phyloP scores from a whole-genome alignment of 92 coral and sea anemone species.

The Porites lobata region DNA sequence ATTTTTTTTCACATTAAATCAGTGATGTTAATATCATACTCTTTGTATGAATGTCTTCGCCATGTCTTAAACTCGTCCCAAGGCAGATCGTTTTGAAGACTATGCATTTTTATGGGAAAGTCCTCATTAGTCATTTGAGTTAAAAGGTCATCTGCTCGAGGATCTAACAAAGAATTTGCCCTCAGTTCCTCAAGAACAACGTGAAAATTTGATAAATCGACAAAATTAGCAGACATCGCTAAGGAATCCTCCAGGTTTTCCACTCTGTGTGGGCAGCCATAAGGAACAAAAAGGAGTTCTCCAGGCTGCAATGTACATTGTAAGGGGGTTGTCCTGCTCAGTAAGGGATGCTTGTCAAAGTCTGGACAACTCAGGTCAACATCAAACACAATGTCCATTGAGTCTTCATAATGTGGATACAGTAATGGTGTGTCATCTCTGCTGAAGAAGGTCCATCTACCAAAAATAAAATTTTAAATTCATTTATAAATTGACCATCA shows the following conservation, averaged over 20 bases:
- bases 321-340: slow-evolving; percentile 54
- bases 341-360: slow-evolving; percentile 70
- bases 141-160: slow-evolving; percentile 49
- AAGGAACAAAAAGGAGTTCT: slow-evolving; percentile 74
- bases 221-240: slow-evolving; percentile 66
- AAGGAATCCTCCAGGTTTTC: slow-evolving; percentile 83
- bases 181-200: slow-evolving; percentile 62
- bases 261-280: slow-evolving; percentile 74
- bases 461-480: background rate
- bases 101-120: slow-evolving; percentile 69
- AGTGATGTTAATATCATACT: slow-evolving; percentile 45
- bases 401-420: slow-evolving; percentile 76
- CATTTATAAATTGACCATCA: too few relatives aligned
- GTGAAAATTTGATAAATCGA: slow-evolving; percentile 66
- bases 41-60: slow-evolving; percentile 51
- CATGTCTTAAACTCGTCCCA: slow-evolving; percentile 69
- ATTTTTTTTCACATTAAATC: background rate
- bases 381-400: slow-evolving; percentile 70
- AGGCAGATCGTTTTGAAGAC: slow-evolving; percentile 61
- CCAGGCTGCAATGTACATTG: slow-evolving; percentile 76
- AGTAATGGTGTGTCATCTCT: slow-evolving; percentile 71
- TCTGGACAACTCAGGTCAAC: slow-evolving; percentile 67
- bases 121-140: slow-evolving; percentile 49
- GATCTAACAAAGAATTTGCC: slow-evolving; percentile 52
- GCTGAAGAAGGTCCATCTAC: slow-evolving; percentile 71